Percentiles rank a stretch among this genome's conserved stretches.
Evolutionary conservation across 2,888 invertebrate genomes (phyloP).

Genomic region (Latheticus oryzae): DNA sequence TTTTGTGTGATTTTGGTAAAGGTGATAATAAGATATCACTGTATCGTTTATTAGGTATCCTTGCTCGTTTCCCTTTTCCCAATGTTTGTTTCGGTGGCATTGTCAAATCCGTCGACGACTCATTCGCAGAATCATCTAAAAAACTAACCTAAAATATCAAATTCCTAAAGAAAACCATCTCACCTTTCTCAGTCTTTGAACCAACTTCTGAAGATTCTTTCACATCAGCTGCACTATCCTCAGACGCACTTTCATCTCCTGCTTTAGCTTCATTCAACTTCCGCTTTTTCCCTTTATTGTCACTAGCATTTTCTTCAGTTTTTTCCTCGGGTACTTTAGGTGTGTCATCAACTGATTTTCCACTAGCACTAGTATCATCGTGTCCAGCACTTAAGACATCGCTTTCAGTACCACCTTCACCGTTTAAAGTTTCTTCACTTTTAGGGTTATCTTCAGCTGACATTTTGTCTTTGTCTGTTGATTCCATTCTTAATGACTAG

Average conservation of each 20-base stretch:
- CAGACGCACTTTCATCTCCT: conserved; percentile 45
- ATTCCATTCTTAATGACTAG: too few species aligned
- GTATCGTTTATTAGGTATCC: conserved; percentile 65
- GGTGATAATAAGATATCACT: conserved; percentile 60
- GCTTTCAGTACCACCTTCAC: too few species aligned
- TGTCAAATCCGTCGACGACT: conserved; percentile 39
- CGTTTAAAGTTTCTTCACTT: too few species aligned
- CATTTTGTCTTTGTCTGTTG: too few species aligned
- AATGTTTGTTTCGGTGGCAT: conserved; percentile 52
- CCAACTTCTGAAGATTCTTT: conserved; percentile 29
- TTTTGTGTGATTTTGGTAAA: conserved; percentile 20
- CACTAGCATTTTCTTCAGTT: conserved; percentile 5
- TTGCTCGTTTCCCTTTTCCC: conserved; percentile 64
- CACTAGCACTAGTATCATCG: not conserved
- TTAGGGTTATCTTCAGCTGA: too few species aligned
- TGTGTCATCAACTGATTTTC: not conserved
- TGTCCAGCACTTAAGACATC: too few species aligned
- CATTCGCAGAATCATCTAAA: conserved; percentile 42
- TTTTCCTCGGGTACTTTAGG: conserved; percentile 2
- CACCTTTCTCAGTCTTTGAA: conserved; percentile 24
- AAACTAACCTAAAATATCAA: conserved; percentile 39
- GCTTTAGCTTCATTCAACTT: conserved; percentile 6
- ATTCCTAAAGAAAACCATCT: not conserved
- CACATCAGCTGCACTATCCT: conserved; percentile 38
- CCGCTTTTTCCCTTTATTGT: conserved; percentile 24